phyloP scores from a whole-genome alignment of 2,888 invertebrate species.

The Pseudococcus jackbeardsleyi region DNA sequence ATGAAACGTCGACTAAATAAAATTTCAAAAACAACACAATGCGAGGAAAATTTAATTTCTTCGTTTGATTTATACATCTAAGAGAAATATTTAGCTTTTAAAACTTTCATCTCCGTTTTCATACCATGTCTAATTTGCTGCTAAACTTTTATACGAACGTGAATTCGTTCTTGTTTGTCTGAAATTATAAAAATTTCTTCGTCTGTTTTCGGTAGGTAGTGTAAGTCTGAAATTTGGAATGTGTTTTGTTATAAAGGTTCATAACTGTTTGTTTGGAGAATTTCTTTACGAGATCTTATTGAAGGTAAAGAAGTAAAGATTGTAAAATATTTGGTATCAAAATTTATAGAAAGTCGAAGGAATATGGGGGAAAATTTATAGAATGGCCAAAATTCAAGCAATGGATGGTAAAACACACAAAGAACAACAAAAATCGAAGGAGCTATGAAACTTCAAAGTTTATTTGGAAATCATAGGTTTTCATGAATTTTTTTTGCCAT shows the following conservation, averaged over 20 bases:
- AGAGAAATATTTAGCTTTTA: conserved; percentile 13
- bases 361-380: too few relatives aligned
- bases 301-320: background rate
- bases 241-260: background rate
- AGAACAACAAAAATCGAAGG: too few relatives aligned
- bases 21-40: conserved; percentile 37
- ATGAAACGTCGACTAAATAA: conserved; percentile 16
- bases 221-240: background rate
- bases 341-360: background rate
- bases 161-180: background rate
- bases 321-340: background rate
- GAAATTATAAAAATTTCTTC: background rate
- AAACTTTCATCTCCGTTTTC: conserved; percentile 18
- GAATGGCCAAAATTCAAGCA: too few relatives aligned
- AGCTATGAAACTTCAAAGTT: too few relatives aligned
- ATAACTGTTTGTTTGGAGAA: background rate
- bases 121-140: background rate
- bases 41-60: conserved; percentile 33
- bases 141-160: background rate
- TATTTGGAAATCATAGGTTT: too few relatives aligned
- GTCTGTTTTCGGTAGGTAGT: background rate
- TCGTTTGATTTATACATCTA: conserved; percentile 16
- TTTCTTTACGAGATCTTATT: background rate
- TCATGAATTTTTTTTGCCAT: too few relatives aligned
- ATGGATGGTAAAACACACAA: too few relatives aligned